A percentile compares a stretch with the other conserved stretches of the same genome.
Conservation (phyloP, 2,797 vertebrate species). For the Otolemur crassicaudatus region DNA sequence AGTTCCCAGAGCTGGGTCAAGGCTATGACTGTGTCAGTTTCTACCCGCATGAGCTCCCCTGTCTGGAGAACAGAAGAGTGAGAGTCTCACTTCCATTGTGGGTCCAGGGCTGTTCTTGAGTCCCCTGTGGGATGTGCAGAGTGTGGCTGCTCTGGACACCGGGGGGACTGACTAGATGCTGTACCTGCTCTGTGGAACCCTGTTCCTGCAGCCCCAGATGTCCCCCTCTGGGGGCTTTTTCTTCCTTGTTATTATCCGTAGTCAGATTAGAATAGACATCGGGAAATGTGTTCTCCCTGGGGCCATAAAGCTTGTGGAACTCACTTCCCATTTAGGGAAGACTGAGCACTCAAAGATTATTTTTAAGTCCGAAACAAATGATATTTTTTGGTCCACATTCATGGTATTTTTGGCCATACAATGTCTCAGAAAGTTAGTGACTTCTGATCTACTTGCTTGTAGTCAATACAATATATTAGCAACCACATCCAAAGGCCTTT, state of each 20-base stretch:
- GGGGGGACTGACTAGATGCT: background rate
- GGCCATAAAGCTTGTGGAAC: background rate
- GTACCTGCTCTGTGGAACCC: background rate
- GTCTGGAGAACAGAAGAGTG: background rate
- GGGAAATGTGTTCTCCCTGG: background rate
- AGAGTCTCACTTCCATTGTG: accelerated
- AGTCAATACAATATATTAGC: background rate
- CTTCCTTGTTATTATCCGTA: background rate
- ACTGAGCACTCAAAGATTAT: background rate
- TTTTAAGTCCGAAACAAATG: background rate
- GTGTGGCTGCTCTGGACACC: background rate
- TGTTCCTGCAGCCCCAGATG: too few relatives aligned
- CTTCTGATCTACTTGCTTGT: background rate
- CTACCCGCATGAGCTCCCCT: background rate
- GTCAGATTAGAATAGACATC: background rate
- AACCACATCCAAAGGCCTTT: background rate
- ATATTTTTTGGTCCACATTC: background rate
- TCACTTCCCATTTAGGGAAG: background rate
- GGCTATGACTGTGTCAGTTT: too few relatives aligned
- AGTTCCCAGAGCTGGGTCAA: too few relatives aligned
- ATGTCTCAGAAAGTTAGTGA: background rate
- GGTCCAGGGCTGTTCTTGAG: background rate
- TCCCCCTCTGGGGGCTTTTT: background rate
- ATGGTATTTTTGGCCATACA: background rate
- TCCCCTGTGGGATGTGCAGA: too few relatives aligned